Base-by-base conservation (phyloP, 2,797 vertebrate species). In the Mormyrops boulengeri region DNA sequence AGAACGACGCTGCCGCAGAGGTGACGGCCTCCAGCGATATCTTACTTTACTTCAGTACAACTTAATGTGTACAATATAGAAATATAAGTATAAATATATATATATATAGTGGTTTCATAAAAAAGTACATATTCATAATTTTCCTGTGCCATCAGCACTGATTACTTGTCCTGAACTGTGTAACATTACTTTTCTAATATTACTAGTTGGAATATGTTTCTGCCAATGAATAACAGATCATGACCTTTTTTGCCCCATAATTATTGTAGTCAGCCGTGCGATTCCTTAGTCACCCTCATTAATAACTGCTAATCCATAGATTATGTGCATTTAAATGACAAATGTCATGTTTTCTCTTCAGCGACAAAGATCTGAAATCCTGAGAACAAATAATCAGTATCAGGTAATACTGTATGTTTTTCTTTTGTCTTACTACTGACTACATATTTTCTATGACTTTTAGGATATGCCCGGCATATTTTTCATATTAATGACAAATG, bases 301-400 rank as follows among this genome's bases (percentile, higher is more conserved):
- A 80, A 80, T 80, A 80, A 80, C 17, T 80, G 73, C 73, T 44
- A 80, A 80, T 44, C 38, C 38, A 44, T 77, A 77, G 5, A 47
- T 50, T 47, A n/a, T 85, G 41, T 85, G n/a, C 82, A 22, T 50
- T 85, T 50, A 3, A 85, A 73, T 60, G 73, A n/a, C 38, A 19
- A 19, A n/a, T 89, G n/a, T 85, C 60, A 3, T 88, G 66, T 80
- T 89, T 19, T 26, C 88, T 91, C 95, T 96, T 62, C 90, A 99
- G 99, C 97, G 96, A 90, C 96, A 98, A 91, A 97, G 97, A 84
- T 97, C 98, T 88, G 96, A 97, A 92, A 99, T 99, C 93, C 95
- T 99, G 26, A 94, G 97, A 94, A 93, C 96, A 91, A 97, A 97
- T 92, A 97, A 99, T 77, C 96, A 98, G 84, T 99, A 99, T 91